A percentile compares a stretch with the other conserved stretches of the same genome.
These are phyloP conservation scores for Amphiprion clarkii DNA, from an alignment of 2,797 vertebrate species.

Conservation along the genomic window DNA sequence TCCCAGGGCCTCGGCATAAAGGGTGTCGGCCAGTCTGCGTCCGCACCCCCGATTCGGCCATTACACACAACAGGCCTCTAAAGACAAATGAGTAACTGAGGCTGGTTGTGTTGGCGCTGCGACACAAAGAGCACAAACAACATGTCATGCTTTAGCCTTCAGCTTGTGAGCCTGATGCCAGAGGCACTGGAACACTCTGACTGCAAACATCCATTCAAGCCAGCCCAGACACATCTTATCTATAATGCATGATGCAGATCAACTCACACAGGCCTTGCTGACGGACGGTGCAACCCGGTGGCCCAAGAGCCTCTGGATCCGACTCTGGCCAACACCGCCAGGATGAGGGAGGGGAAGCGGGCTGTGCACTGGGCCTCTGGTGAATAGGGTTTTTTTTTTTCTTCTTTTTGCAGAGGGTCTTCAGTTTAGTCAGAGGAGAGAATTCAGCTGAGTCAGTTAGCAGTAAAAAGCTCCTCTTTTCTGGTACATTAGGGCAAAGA, in stretches of 20 bases:
- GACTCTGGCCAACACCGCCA: constrained; percentile 15
- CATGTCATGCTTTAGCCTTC: constrained; percentile 54
- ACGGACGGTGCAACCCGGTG: constrained; percentile 52
- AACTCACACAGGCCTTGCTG: constrained; percentile 64
- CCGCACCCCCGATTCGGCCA: constrained; percentile 12
- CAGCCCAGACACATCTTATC: constrained; percentile 76
- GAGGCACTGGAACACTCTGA: constrained; percentile 51
- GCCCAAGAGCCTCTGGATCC: constrained; percentile 36
- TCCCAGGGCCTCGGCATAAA: constrained; percentile 41
- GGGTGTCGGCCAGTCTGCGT: constrained; percentile 43
- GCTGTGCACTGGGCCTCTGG: constrained; percentile 22
- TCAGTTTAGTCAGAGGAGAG: constrained; percentile 37
- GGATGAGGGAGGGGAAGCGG: constrained; percentile 3
- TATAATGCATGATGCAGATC: constrained; percentile 83
- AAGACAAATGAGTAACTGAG: constrained; percentile 47
- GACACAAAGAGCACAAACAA: constrained; percentile 54
- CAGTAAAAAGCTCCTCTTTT: constrained; percentile 35
- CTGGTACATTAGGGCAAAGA: constrained; percentile 24
- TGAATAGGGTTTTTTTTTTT: not conserved
- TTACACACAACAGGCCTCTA: constrained; percentile 4
- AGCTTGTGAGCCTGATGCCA: constrained; percentile 46
- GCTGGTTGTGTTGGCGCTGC: constrained; percentile 24
- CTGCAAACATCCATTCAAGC: constrained; percentile 69
- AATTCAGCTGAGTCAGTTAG: constrained; percentile 61
- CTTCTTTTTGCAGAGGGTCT: constrained; percentile 27